Percentiles rank a stretch among this genome's conserved stretches.
phyloP scores from a whole-genome alignment of 2,888 invertebrate species.

The Parthenolecanium corni region DNA sequence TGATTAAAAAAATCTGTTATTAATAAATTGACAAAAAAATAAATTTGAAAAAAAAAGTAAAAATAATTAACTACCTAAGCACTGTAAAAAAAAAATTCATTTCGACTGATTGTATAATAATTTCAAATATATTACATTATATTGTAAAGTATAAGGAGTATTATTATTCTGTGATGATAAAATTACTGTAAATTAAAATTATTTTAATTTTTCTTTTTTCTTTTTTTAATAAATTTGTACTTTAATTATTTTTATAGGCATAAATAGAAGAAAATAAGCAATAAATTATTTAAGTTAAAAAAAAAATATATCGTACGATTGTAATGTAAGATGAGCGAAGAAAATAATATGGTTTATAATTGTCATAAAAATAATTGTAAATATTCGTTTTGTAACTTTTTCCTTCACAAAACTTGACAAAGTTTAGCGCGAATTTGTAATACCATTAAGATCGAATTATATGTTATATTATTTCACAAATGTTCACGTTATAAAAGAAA shows the following conservation, averaged over 20 bases:
- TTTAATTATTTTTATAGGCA: not conserved
- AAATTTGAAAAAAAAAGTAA: too few species aligned
- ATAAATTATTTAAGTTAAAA: not conserved
- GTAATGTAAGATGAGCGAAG: not conserved
- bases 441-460: too few species aligned
- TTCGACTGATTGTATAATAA: slow-evolving; percentile 12
- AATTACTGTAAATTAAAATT: slow-evolving; percentile 7
- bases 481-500: too few species aligned
- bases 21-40: too few species aligned
- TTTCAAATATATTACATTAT: slow-evolving; percentile 12
- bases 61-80: too few species aligned
- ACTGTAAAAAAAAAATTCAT: not conserved
- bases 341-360: not conserved
- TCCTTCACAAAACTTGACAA: too few species aligned
- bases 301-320: not conserved
- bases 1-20: too few species aligned
- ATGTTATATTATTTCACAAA: too few species aligned
- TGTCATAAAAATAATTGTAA: too few species aligned
- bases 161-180: slow-evolving; percentile 26
- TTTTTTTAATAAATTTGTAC: slow-evolving; percentile 22
- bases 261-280: not conserved
- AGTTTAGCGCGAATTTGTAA: too few species aligned
- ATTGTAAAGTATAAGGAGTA: slow-evolving; percentile 18
- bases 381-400: too few species aligned
- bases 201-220: slow-evolving; percentile 20